Percentiles rank a stretch among this genome's conserved stretches.
Evolutionary conservation across 2,113 vertebrate genomes (phyloP).

Genomic region (Scophthalmus maximus): DNA sequence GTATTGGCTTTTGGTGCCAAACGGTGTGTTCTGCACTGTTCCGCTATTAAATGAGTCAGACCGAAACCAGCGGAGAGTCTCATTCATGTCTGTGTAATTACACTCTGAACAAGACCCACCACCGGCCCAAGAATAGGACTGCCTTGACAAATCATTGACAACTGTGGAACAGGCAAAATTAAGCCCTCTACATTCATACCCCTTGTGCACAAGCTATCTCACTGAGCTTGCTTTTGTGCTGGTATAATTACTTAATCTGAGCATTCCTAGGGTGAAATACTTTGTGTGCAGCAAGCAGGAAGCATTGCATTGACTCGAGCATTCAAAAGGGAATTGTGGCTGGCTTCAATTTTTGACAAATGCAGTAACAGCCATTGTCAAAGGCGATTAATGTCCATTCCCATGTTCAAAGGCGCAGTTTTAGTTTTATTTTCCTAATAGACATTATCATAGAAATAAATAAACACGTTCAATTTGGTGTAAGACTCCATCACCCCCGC

Average conservation of each 20-base stretch:
- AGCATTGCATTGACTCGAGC: conserved; percentile 60
- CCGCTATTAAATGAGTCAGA: conserved; percentile 56
- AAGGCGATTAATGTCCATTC: conserved; percentile 28
- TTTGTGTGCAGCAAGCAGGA: conserved; percentile 61
- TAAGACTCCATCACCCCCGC: conserved; percentile 12
- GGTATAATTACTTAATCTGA: conserved; percentile 79
- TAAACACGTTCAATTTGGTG: conserved; percentile 19
- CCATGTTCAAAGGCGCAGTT: conserved; percentile 24
- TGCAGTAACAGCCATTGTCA: conserved; percentile 45
- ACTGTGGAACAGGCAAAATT: conserved; percentile 74
- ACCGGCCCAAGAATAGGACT: conserved; percentile 62
- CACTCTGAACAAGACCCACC: conserved; percentile 72
- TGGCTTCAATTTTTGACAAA: conserved; percentile 58
- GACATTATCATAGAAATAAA: conserved; percentile 24
- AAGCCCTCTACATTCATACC: conserved; percentile 75
- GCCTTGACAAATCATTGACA: conserved; percentile 75
- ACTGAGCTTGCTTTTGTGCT: conserved; percentile 72
- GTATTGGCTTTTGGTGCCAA: conserved; percentile 38
- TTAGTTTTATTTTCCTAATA: conserved; percentile 17
- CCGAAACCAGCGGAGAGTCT: conserved; percentile 56
- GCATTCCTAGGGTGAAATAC: conserved; percentile 68
- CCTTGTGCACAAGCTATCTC: conserved; percentile 72
- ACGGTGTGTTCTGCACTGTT: conserved; percentile 29
- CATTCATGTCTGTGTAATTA: conserved; percentile 76
- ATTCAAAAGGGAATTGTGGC: conserved; percentile 57